phyloP scores from a whole-genome alignment of 2,797 vertebrate species.

The Cuculus canorus region DNA sequence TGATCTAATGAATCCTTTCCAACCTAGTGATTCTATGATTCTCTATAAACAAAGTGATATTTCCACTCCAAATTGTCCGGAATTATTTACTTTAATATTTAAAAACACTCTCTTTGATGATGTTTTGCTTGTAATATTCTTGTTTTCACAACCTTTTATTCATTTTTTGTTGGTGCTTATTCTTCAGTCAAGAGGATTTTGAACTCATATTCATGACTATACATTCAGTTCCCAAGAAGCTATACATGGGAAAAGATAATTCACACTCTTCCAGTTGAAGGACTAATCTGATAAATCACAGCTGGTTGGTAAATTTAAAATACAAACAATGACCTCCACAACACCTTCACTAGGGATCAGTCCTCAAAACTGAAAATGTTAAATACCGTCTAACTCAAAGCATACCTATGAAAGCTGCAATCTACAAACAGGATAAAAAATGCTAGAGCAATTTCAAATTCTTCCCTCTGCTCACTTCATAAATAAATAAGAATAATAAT shows the following conservation, averaged over 20 bases:
- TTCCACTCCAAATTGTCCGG: not conserved
- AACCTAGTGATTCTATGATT: too few relatives aligned
- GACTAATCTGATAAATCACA: not conserved
- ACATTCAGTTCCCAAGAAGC: not conserved
- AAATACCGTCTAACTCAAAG: not conserved
- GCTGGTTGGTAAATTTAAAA: not conserved
- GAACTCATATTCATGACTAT: not conserved
- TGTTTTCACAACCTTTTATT: not conserved
- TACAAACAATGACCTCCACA: not conserved
- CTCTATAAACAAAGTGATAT: not conserved
- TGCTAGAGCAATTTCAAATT: not conserved
- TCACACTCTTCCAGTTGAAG: not conserved
- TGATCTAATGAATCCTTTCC: too few relatives aligned
- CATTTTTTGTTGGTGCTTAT: not conserved
- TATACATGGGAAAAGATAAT: not conserved
- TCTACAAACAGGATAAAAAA: not conserved
- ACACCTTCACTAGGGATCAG: not conserved
- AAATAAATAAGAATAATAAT: slow-evolving; percentile 27
- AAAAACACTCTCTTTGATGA: not conserved
- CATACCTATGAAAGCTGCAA: not conserved
- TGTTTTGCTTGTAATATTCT: not conserved
- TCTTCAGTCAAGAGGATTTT: not conserved
- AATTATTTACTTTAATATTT: not conserved
- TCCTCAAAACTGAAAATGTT: not conserved
- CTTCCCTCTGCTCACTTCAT: not conserved